Conservation (phyloP, 1,140 invertebrate genomes). For the Drosophila hydei region DNA sequence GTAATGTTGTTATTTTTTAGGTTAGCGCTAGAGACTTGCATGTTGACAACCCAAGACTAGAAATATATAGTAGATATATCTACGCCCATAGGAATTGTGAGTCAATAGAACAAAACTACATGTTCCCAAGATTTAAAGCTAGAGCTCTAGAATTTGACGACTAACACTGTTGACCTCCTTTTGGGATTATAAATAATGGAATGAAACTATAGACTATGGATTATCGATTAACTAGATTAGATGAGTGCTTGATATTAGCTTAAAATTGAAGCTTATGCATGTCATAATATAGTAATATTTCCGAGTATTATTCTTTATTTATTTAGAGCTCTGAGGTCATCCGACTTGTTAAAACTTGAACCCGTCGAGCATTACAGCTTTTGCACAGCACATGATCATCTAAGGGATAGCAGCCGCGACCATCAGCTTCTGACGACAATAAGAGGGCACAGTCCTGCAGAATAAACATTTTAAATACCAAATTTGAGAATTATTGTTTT, state of each 20-base stretch:
- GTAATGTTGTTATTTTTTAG: too few relatives aligned
- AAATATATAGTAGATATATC: too few relatives aligned
- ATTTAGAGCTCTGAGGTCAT: constrained; percentile 84
- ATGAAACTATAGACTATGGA: too few relatives aligned
- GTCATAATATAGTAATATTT: neutral
- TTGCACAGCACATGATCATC: constrained; percentile 99
- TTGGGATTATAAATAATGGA: too few relatives aligned
- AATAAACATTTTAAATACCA: neutral
- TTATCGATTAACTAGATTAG: neutral
- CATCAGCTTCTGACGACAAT: constrained; percentile 96
- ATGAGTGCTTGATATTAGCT: neutral
- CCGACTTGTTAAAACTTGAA: constrained; percentile 92
- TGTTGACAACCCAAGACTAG: too few relatives aligned
- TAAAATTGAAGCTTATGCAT: neutral
- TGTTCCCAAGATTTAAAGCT: too few relatives aligned
- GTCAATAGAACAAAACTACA: too few relatives aligned
- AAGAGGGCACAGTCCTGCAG: constrained; percentile 94
- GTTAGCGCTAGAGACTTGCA: too few relatives aligned
- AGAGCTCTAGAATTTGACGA: too few relatives aligned
- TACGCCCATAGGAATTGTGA: too few relatives aligned
- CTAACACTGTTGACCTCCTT: too few relatives aligned
- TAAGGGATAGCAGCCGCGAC: constrained; percentile 97
- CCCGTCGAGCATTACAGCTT: constrained; percentile 96
- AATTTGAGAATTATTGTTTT: too few relatives aligned
- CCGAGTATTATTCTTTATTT: neutral